Evolutionary conservation across 2,888 invertebrate genomes (phyloP), one percentile per base, ranked within the genome.

Genomic region (Trichopoda pennipes): DNA sequence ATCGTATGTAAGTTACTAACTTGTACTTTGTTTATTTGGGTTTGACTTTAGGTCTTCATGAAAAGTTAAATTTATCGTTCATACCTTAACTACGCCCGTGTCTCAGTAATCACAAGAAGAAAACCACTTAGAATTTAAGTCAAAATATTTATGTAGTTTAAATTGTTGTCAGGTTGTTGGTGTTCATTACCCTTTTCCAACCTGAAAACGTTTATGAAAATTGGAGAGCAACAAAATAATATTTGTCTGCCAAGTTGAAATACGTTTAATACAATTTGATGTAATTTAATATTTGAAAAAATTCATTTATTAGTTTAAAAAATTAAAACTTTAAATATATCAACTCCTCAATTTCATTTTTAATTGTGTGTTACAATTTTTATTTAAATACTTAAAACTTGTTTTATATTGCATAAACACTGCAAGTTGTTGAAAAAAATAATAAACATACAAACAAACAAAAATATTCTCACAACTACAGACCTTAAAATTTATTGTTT

Each of bases 41-140:
- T 82, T 82, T 75, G 74, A 66, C 70, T 82, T 78, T 51, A 82
- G 66, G 77, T 75, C 73, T 63, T 75, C 47, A 68, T 77, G 56
- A 63, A 51, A 73, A 74, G 66, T 64, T 64, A 63, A 61, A 53
- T 70, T 47, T 51, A 68, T 60, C 58, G 49, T 75, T 58, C 21
- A 68, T 55, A 53, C 17, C 44, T n/a, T 9, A 56, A 51, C 56
- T 70, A 81, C 78, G 78, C 81, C 74, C 76, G 49, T 70, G 68
- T 61, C 53, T 68, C 21, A 58, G 23, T 42, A 44, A 23, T 17
- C 58, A 58, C 28, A 28, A 28, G 28, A 28, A 4, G 10, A 32
- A 21, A 32, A 63, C n/a, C 72, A 19, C 49, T n/a, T n/a, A 64
- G 42, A 9, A 49, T 49, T 75, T 21, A 49, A 58, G 14, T 63